Percentiles rank a stretch among this genome's conserved stretches.
Conservation (phyloP, 2,113 vertebrate species). For the human (Homo sapiens) region DNA sequence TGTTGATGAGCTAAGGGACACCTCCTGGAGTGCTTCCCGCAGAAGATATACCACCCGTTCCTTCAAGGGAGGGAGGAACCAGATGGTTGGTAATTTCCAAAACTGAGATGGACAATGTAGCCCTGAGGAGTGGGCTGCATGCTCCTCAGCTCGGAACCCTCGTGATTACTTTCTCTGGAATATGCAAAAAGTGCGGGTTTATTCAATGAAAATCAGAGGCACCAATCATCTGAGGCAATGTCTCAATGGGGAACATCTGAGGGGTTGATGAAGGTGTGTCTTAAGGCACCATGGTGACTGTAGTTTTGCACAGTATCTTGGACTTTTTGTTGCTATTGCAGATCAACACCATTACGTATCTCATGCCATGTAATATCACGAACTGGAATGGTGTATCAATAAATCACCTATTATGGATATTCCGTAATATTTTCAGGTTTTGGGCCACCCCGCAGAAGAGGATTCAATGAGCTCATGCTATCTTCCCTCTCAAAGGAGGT, state of each 20-base stretch:
- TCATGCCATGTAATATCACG: neutral
- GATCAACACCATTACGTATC: neutral
- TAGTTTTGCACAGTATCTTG: neutral
- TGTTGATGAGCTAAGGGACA: too few species aligned
- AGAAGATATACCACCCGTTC: neutral
- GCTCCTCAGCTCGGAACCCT: neutral
- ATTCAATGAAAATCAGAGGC: neutral
- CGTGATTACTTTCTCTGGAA: neutral
- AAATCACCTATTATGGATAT: neutral
- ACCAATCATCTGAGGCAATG: neutral
- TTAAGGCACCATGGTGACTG: neutral
- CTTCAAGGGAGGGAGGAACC: neutral
- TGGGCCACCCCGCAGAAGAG: neutral
- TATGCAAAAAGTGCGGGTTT: neutral
- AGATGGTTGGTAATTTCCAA: neutral
- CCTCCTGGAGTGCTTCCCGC: neutral
- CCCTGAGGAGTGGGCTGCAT: neutral
- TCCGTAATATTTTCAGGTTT: neutral
- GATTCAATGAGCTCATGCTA: neutral
- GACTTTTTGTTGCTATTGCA: too few species aligned
- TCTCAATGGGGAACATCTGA: neutral
- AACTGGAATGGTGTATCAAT: neutral
- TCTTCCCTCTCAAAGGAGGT: too few species aligned
- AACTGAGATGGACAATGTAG: neutral
- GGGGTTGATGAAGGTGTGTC: neutral